phyloP scores from a whole-genome alignment of 1,140 invertebrate genomes.

The Tyrophagus putrescentiae region DNA sequence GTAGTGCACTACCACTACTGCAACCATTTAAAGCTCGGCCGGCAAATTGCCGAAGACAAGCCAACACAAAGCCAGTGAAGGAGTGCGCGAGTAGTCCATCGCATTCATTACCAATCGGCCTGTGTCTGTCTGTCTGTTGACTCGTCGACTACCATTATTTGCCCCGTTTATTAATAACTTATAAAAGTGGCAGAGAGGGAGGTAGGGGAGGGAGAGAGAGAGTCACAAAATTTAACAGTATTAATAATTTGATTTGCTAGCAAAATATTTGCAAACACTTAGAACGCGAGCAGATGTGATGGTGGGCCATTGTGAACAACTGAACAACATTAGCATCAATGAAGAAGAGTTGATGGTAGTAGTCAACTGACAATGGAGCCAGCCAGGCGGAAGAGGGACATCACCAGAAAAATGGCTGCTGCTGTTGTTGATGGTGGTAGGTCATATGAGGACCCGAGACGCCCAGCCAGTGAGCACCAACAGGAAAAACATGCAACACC shows the following conservation, averaged over 20 bases:
- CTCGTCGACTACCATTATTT: too few species aligned
- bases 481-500: too few species aligned
- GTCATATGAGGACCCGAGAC: too few species aligned
- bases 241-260: constrained; percentile 9
- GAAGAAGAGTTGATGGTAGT: not conserved
- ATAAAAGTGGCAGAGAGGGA: too few species aligned
- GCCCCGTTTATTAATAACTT: not conserved
- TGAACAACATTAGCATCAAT: not conserved
- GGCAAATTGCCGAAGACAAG: not conserved
- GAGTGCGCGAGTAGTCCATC: not conserved
- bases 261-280: constrained; percentile 9
- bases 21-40: constrained; percentile 4
- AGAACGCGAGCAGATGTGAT: not conserved
- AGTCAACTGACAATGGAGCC: constrained; percentile 8
- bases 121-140: too few species aligned
- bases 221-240: not conserved
- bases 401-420: too few species aligned
- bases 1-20: not conserved
- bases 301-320: not conserved
- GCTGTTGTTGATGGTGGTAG: too few species aligned
- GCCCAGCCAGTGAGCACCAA: too few species aligned
- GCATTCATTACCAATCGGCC: not conserved
- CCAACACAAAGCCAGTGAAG: not conserved
- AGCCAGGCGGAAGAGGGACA: not conserved
- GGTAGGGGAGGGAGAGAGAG: too few species aligned